phyloP scores from a whole-genome alignment of 2,888 invertebrate species.

The Escarpia spicata region DNA sequence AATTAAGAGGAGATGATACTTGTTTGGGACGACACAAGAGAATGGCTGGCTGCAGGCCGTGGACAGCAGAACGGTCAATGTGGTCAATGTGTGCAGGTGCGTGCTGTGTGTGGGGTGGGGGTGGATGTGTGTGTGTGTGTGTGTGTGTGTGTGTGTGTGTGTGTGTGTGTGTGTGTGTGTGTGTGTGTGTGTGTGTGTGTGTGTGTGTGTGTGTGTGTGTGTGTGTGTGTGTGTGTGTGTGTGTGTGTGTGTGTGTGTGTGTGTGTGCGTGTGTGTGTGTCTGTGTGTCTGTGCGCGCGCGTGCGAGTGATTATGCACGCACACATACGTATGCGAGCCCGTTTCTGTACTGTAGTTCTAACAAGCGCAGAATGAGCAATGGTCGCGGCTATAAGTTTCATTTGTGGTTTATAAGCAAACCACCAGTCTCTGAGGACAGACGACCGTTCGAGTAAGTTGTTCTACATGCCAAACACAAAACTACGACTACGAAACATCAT shows the following conservation, averaged over 20 bases:
- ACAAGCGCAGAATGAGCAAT: not conserved
- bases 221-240: conserved; percentile 18
- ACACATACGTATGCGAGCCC: not conserved
- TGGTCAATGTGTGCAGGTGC: not conserved
- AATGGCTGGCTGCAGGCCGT: not conserved
- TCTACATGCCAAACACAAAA: not conserved
- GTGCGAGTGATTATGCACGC: not conserved
- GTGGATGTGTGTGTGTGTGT: not conserved
- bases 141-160: not conserved
- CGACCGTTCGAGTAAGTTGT: not conserved
- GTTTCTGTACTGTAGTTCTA: not conserved
- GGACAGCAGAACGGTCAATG: not conserved
- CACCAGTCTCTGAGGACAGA: not conserved
- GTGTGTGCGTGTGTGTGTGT: not conserved
- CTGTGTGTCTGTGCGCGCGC: not conserved
- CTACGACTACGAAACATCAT: not conserved
- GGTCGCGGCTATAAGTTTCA: not conserved
- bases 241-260: not conserved
- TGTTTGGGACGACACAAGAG: not conserved
- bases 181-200: not conserved
- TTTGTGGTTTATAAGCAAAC: not conserved
- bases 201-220: not conserved
- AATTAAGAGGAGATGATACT: not conserved
- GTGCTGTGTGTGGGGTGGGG: not conserved
- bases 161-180: not conserved